A percentile compares a stretch with the other conserved stretches of the same genome.
Conservation (phyloP, 2,888 invertebrate genomes). For the Leptinotarsa rubiginosa region DNA sequence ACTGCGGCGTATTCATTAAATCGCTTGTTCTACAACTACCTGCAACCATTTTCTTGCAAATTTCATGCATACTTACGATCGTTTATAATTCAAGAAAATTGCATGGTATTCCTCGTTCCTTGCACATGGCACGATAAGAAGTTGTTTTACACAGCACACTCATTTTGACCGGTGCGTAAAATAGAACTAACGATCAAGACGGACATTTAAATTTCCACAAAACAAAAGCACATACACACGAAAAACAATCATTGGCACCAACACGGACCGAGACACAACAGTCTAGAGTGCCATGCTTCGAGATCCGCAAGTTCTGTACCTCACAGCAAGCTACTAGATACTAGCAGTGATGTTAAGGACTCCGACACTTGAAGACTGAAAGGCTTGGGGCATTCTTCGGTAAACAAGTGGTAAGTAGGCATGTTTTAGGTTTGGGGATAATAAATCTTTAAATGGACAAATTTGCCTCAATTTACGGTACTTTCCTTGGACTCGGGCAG, state of each 20-base stretch:
- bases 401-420: constrained; percentile 28
- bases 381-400: constrained; percentile 25
- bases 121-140: constrained; percentile 26
- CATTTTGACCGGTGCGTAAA: constrained; percentile 17
- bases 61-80: constrained; percentile 38
- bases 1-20: neutral
- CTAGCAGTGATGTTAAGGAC: constrained; percentile 23
- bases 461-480: constrained; percentile 38
- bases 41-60: constrained; percentile 31
- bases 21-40: constrained; percentile 23
- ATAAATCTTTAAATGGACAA: constrained; percentile 37
- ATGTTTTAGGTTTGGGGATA: constrained; percentile 26
- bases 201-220: constrained; percentile 31
- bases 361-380: constrained; percentile 21
- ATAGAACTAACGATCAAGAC: constrained; percentile 21
- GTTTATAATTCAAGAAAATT: constrained; percentile 28
- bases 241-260: constrained; percentile 28
- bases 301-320: constrained; percentile 33
- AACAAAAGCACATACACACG: constrained; percentile 34
- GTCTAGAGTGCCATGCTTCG: constrained; percentile 26
- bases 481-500: constrained; percentile 20
- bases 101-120: constrained; percentile 27
- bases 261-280: constrained; percentile 23
- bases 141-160: constrained; percentile 27
- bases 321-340: constrained; percentile 33